These are phyloP conservation scores for Tiliqua scincoides DNA, from an alignment of 2,113 vertebrate species.

Conservation along the genomic window DNA sequence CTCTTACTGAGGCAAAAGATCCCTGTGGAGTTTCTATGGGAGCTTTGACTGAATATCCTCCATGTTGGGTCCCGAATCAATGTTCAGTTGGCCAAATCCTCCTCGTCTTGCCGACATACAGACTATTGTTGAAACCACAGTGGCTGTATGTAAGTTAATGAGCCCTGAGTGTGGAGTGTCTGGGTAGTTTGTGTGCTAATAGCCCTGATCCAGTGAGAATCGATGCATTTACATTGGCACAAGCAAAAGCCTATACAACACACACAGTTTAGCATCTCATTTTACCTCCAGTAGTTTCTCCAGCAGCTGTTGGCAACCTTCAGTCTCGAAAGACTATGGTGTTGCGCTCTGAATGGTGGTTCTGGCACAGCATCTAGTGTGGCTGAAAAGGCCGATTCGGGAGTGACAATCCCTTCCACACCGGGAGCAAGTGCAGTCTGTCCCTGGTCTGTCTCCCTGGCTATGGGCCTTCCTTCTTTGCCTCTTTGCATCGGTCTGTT, in stretches of 20 bases:
- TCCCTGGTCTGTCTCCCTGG: too few relatives aligned
- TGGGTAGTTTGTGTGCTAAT: background rate
- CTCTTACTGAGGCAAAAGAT: slow-evolving; percentile 6
- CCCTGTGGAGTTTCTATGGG: slow-evolving; percentile 18
- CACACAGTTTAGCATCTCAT: background rate
- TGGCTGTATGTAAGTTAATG: background rate
- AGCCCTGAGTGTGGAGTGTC: background rate
- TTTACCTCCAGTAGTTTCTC: background rate
- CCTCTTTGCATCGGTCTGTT: too few relatives aligned
- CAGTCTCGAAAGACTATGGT: too few relatives aligned
- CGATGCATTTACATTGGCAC: background rate
- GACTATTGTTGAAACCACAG: background rate
- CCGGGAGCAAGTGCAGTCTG: too few relatives aligned
- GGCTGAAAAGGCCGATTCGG: too few relatives aligned
- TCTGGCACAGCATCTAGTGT: too few relatives aligned
- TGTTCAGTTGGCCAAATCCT: background rate
- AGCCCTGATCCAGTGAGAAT: background rate
- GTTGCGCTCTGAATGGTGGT: too few relatives aligned
- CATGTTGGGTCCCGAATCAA: background rate
- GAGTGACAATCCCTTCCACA: too few relatives aligned
- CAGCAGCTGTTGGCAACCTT: too few relatives aligned
- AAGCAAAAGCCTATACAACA: background rate
- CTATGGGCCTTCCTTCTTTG: too few relatives aligned
- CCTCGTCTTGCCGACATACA: background rate
- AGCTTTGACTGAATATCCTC: background rate